phyloP scores from a whole-genome alignment of 2,113 vertebrate species.

The Ifrita kowaldi region DNA sequence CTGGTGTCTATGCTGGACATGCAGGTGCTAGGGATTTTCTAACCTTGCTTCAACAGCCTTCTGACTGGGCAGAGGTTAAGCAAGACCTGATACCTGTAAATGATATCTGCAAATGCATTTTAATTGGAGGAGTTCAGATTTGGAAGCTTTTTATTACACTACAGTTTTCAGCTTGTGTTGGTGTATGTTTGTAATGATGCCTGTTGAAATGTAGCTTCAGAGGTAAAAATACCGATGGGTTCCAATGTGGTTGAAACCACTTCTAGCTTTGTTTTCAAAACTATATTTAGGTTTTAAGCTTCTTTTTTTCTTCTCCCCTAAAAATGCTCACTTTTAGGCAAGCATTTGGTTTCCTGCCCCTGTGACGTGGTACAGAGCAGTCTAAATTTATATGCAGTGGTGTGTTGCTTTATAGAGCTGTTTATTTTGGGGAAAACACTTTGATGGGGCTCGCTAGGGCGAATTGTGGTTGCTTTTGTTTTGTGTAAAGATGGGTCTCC shows the following conservation, averaged over 20 bases:
- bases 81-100: neutral
- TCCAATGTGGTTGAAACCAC: neutral
- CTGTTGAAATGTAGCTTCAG: neutral
- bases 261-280: neutral
- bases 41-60: neutral
- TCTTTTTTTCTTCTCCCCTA: neutral
- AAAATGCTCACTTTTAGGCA: neutral
- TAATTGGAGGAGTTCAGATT: neutral
- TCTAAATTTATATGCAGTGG: slow-evolving; percentile 13
- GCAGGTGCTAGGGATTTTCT: neutral
- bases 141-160: neutral
- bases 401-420: neutral
- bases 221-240: neutral
- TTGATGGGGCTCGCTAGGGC: neutral
- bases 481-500: slow-evolving; percentile 12
- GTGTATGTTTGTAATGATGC: neutral
- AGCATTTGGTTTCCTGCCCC: neutral
- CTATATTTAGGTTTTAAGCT: neutral
- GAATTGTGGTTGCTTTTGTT: slow-evolving; percentile 26
- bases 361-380: neutral
- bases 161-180: neutral
- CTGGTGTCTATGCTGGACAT: neutral
- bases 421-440: slow-evolving; percentile 49
- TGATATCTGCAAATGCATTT: neutral
- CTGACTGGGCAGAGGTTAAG: neutral